These are phyloP conservation scores for Cheilosia impressa DNA, from an alignment of 2,888 invertebrate species.

Conservation along the genomic window DNA sequence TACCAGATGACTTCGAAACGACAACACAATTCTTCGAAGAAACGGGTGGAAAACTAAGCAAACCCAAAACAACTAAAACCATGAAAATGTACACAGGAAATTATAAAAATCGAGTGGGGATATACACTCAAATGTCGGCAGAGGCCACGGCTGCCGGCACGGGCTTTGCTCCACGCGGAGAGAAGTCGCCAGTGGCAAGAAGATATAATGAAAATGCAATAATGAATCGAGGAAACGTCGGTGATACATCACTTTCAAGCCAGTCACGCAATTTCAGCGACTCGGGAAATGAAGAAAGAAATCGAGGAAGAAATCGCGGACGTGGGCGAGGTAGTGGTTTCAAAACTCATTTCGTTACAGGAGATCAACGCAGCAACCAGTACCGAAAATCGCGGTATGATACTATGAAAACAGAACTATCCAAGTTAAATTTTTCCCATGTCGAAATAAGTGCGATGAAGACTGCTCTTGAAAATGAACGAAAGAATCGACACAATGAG, in stretches of 20 bases:
- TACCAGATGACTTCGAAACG: background rate
- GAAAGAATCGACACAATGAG: background rate
- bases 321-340: background rate
- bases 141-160: conserved; percentile 67
- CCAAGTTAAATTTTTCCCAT: conserved; percentile 6
- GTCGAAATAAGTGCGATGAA: conserved; percentile 4
- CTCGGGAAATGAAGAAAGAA: background rate
- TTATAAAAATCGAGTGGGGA: conserved; percentile 56
- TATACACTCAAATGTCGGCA: conserved; percentile 67
- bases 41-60: conserved; percentile 52
- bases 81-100: conserved; percentile 50
- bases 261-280: background rate
- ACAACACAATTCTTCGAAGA: background rate
- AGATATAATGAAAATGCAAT: background rate
- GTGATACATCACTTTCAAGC: no score
- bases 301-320: background rate
- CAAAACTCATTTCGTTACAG: background rate
- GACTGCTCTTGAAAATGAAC: conserved; percentile 3
- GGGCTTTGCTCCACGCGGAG: conserved; percentile 56
- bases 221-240: background rate
- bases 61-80: conserved; percentile 46
- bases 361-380: background rate
- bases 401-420: conserved; percentile 12
- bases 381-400: background rate
- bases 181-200: conserved; percentile 64